Evolutionary conservation across 2,888 invertebrate genomes (phyloP), one percentile per base, ranked within the genome.

Genomic region (Eupithecia abbreviata): DNA sequence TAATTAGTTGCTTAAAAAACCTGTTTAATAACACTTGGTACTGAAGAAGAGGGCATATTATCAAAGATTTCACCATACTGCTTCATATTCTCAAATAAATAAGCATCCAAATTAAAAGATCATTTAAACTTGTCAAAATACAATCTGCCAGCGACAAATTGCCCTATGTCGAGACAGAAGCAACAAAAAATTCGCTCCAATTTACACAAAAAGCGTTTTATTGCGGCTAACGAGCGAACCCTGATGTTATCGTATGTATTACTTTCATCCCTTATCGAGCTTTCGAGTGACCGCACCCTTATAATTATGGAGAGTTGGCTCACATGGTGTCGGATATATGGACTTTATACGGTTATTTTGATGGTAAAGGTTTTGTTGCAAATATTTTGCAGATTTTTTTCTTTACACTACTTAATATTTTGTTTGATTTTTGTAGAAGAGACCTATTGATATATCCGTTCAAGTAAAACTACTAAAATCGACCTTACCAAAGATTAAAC

Each of bases 131-230:
- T 77, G 80, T 86, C 86, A 87, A 87, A 88, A 87, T 85, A 89
- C 80, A 78, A 76, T 77, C 79, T 83, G 85, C 87, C 82, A 73
- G 86, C 91, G 91, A 92, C 93, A 91, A 93, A 93, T 93, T 88
- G 91, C 90, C 88, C 88, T 85, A 87, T 85, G 91, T 82, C 90
- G 87, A 89, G 93, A 92, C 92, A 80, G 88, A 78, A 82, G 86
- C 86, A 79, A 85, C 90, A 94, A 94, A 94, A 94, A 94, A 94
- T 91, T 94, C 88, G 93, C 93, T 90, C 90, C 89, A 90, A 84
- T 88, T 90, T 86, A 80, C 79, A 88, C 84, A 92, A 92, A 93
- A 93, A 91, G 85, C 80, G 84, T 90, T 94, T 93, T 93, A 94
- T 93, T 93, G 90, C 89, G 86, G 82, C 89, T 92, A 93, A 94